phyloP scores from a whole-genome alignment of 2,888 invertebrate species.

The Pilophorus perplexus region DNA sequence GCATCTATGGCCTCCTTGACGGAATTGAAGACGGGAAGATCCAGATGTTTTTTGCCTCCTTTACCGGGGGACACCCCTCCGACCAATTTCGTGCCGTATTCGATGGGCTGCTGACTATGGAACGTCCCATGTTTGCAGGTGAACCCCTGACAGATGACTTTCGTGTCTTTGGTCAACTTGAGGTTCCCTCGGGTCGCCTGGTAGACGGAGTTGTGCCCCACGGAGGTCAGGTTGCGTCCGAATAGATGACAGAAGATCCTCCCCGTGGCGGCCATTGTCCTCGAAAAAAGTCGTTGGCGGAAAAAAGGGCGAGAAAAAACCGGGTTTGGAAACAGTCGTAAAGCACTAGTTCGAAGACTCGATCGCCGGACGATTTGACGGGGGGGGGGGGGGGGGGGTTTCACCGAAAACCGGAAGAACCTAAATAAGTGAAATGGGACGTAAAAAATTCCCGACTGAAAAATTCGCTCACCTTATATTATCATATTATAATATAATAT shows the following conservation, averaged over 20 bases:
- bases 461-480: no score
- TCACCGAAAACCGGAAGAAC: no score
- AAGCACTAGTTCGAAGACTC: no score
- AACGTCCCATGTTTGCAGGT: slow-evolving; percentile 97
- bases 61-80: slow-evolving; percentile 85
- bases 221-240: slow-evolving; percentile 29
- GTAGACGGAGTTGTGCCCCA: slow-evolving; percentile 53
- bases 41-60: slow-evolving; percentile 81
- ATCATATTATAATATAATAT: no score
- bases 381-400: no score
- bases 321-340: no score
- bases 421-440: no score
- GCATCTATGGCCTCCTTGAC: slow-evolving; percentile 76
- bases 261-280: slow-evolving; percentile 29
- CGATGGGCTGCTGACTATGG: slow-evolving; percentile 92
- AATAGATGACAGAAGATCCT: slow-evolving; percentile 35
- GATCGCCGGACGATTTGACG: no score
- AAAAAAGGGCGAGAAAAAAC: no score
- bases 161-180: slow-evolving; percentile 76
- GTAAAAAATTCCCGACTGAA: no score
- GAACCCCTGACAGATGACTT: slow-evolving; percentile 96
- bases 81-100: slow-evolving; percentile 95
- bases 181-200: slow-evolving; percentile 79
- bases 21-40: slow-evolving; percentile 80
- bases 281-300: neutral